Evolutionary conservation across 30 jellyfish, hydroid and myxozoan species (phyloP), one percentile per base, ranked within the genome.

Genomic region (Euphysa ruthae): DNA sequence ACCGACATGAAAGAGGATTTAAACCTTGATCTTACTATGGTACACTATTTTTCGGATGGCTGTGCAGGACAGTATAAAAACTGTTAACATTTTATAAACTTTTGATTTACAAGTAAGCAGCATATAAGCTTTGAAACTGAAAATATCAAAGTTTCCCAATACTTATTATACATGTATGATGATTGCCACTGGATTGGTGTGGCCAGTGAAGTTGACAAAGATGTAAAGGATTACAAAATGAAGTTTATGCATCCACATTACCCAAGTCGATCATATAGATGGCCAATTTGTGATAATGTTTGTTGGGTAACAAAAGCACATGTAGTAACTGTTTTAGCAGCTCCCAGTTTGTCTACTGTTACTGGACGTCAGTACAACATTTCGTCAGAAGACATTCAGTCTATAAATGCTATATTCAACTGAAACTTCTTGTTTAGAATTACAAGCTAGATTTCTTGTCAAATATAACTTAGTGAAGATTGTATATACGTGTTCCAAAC

Each of bases 201-300:
- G 22, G 72, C 27, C 6, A 18, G 31, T 24, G 61, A 10, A 8
- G 62, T 28, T 19, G 72, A 58, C 19, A 4, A 5, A 12, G 64
- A 28, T 4, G 27, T 13, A 15, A 18, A 28, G 7, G 63, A 58
- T 19, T 24, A 16, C 8, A 15, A 31, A 16, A 12, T 58, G 10
- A 58, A 6, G 15, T 58, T 58, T 25, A 19, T 22, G 72, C 72
- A 58, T 19, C 72, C 72, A 15, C 72, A 8, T 10, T 58, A 58
- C 26, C 71, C 71, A 5, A 27, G 14, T 6, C 8, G 58, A 34
- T 63, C 77, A 13, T 63, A 63, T 33, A 4, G 12, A 34, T 70
- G 82, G 82, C 82, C 75, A 70, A 49, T 22, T 29, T 14, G 82
- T 25, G 75, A 70, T 25, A 62, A 70, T 54, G 33, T 55, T 26